Evolutionary conservation across 2,888 invertebrate genomes (phyloP).

Genomic region (Sericinus montela): DNA sequence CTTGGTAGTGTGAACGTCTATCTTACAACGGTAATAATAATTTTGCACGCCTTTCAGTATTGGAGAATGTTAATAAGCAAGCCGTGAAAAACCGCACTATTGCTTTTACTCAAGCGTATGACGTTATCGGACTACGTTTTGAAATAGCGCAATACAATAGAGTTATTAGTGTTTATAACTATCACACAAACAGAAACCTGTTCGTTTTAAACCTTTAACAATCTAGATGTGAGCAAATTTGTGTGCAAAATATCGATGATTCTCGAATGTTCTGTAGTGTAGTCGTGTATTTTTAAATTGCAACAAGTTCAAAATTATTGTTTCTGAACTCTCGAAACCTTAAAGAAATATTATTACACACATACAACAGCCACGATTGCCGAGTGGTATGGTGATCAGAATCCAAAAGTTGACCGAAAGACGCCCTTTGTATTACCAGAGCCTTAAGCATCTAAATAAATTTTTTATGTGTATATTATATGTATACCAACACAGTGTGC

Average conservation of each 20-base stretch:
- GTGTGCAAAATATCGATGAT: slow-evolving; percentile 6
- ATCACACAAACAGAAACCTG: not conserved
- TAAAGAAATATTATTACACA: no score
- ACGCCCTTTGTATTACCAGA: no score
- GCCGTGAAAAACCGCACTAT: slow-evolving; percentile 13
- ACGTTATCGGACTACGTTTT: slow-evolving; percentile 9
- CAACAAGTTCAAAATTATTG: no score
- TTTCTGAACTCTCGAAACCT: no score
- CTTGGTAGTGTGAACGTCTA: not conserved
- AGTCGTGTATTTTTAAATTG: no score
- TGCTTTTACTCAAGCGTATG: slow-evolving; percentile 13
- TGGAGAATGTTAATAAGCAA: slow-evolving; percentile 13
- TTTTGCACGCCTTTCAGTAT: slow-evolving; percentile 5
- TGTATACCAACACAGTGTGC: no score
- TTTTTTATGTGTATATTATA: no score
- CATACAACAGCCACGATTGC: no score
- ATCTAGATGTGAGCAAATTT: not conserved
- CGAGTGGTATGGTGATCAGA: no score
- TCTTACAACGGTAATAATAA: slow-evolving; percentile 3
- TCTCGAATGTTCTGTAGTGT: not conserved
- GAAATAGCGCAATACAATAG: slow-evolving; percentile 11
- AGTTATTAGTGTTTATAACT: slow-evolving; percentile 7
- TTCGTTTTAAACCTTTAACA: not conserved
- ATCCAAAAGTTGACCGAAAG: no score
- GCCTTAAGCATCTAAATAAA: no score